Evolutionary conservation across 2,888 invertebrate species (phyloP).

Genomic region (Drosophila pegasa): DNA sequence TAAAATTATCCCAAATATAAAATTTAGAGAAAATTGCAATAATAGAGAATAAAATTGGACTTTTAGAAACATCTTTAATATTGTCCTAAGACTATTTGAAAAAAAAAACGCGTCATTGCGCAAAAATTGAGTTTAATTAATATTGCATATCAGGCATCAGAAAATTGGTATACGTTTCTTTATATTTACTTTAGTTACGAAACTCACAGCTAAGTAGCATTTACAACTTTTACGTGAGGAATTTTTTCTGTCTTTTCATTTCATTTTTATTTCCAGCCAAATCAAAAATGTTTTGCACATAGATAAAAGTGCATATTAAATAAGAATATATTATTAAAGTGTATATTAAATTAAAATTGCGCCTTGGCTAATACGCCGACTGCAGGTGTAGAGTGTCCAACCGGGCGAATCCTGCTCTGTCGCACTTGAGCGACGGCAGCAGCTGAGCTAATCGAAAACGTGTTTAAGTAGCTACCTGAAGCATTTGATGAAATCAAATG

Average conservation of each 20-base stretch:
- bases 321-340: too few species aligned
- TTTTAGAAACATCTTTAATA: too few species aligned
- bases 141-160: too few species aligned
- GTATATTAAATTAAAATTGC: conserved; percentile 28
- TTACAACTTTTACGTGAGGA: too few species aligned
- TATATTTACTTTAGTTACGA: too few species aligned
- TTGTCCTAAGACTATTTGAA: too few species aligned
- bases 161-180: too few species aligned
- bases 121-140: neutral
- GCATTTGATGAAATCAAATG: conserved; percentile 68
- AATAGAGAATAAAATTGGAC: too few species aligned
- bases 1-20: too few species aligned
- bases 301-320: conserved; percentile 60
- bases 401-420: conserved; percentile 6
- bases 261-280: conserved; percentile 25
- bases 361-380: conserved; percentile 4
- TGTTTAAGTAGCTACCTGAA: conserved; percentile 79
- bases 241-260: neutral
- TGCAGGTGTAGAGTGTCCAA: conserved; percentile 36
- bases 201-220: too few species aligned
- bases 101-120: too few species aligned
- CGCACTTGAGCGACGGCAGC: conserved; percentile 58
- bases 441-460: conserved; percentile 81
- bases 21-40: neutral
- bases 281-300: conserved; percentile 35